Evolutionary conservation across 2,113 vertebrate species (phyloP), one percentile per base, ranked within the genome.

Genomic region (Seriola rivoliana): DNA sequence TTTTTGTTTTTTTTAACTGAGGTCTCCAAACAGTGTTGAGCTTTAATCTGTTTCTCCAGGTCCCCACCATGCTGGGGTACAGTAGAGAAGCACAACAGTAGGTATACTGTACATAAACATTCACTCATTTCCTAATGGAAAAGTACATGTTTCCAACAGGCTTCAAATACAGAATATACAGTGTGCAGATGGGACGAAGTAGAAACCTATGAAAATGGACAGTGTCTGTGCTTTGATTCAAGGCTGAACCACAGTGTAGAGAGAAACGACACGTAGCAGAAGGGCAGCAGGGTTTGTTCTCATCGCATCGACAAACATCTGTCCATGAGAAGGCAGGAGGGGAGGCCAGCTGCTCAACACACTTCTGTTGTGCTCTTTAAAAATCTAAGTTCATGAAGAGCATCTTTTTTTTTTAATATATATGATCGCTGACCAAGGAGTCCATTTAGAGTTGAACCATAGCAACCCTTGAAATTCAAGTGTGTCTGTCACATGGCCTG

Each of bases 21-120:
- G 86, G 88, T 91, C 83, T 78, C 50, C 79, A 59, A 88, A 69
- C 66, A 70, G 76, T 80, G 83, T 85, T 80, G 81, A 79, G 84
- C 84, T 85, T 78, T 7, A 46, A 44, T 64, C 71, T 75, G 79
- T 48, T 29, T 85, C 75, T 88, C 86, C 25, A 23, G 17, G 69
- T 84, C 62, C 80, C 90, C 71, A 77, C 54, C 92, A 93, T 93
- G 91, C 92, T 91, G 23, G 81, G 90, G 85, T 74, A 81, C 84
- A 71, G 83, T 78, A 77, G 87, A 89, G 85, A 89, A 76, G 74
- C 78, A 90, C 81, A 78, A 86, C 71, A 83, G 81, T 54, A 81
- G 44, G 23, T 81, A 50, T 46, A 85, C 75, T 88, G 73, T 83
- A 90, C 84, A 88, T 84, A 85, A 91, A 93, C 90, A 93, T 88